phyloP scores from a whole-genome alignment of 2,888 invertebrate genomes.

The Amorpha juglandis region DNA sequence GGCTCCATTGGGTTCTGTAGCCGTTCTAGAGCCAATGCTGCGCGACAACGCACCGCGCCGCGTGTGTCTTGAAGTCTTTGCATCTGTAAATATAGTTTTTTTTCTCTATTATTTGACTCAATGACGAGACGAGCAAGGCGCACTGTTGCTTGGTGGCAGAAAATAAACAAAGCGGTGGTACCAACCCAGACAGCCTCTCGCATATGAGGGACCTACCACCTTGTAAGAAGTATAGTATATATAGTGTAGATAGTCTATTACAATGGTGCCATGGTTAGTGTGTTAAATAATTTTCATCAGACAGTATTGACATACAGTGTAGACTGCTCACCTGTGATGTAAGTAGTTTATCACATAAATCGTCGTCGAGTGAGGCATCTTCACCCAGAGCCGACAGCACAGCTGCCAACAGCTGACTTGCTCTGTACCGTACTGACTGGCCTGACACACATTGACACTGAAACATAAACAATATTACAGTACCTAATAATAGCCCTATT shows the following conservation, averaged over 20 bases:
- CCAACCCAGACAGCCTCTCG: no score
- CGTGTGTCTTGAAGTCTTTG: conserved; percentile 87
- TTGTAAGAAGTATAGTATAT: no score
- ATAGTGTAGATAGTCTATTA: no score
- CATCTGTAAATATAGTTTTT: conserved; percentile 61
- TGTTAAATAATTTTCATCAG: no score
- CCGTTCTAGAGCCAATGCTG: conserved; percentile 90
- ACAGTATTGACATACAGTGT: no score
- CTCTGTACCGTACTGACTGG: conserved; percentile 87
- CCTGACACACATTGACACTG: conserved; percentile 81
- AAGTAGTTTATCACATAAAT: conserved; percentile 89
- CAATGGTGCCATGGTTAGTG: no score
- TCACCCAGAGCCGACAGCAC: conserved; percentile 89
- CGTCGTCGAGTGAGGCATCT: conserved; percentile 90
- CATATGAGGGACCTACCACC: no score
- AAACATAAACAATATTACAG: conserved; percentile 28
- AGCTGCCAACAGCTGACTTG: conserved; percentile 91
- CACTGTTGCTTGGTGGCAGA: no score
- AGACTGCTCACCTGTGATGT: conserved; percentile 84
- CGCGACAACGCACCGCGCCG: conserved; percentile 90
- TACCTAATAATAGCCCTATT: no score
- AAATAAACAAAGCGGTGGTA: no score
- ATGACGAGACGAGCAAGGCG: no score
- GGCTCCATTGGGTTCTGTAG: conserved; percentile 91
- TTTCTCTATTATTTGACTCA: no score